Percentiles rank a stretch among this genome's conserved stretches.
These are phyloP conservation scores for Poeciliopsis turneri DNA, from an alignment of 2,797 vertebrate genomes.

Conservation along the genomic window DNA sequence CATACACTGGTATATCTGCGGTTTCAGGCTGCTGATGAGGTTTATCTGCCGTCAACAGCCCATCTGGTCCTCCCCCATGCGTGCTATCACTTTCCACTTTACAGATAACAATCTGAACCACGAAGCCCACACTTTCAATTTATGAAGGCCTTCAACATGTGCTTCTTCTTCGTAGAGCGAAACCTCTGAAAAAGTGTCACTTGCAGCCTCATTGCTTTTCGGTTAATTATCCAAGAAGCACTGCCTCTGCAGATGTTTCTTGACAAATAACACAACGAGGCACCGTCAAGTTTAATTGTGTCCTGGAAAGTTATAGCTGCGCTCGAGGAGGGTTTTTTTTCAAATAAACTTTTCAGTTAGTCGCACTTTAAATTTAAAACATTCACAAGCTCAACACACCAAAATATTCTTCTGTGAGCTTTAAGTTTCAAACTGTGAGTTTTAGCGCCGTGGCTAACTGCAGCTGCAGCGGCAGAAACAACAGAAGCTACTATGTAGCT, in stretches of 20 bases:
- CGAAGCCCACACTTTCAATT: neutral
- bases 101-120: conserved; percentile 1
- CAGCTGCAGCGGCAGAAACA: neutral
- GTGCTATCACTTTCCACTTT: neutral
- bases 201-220: neutral
- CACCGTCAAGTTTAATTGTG: neutral
- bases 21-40: neutral
- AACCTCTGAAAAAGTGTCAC: neutral
- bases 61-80: neutral
- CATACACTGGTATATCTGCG: neutral
- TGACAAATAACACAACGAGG: neutral
- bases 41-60: conserved; percentile 4
- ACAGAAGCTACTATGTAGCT: neutral
- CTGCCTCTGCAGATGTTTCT: neutral
- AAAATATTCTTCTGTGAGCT: neutral
- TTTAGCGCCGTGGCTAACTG: too few species aligned
- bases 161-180: neutral
- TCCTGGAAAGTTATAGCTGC: neutral
- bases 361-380: neutral
- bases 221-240: neutral
- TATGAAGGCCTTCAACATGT: neutral
- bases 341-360: neutral
- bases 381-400: neutral
- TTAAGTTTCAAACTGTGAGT: too few species aligned
- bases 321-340: neutral